Evolutionary conservation across 2,113 vertebrate species (phyloP), one percentile per base, ranked within the genome.

Genomic region (Oreocharis arfaki): DNA sequence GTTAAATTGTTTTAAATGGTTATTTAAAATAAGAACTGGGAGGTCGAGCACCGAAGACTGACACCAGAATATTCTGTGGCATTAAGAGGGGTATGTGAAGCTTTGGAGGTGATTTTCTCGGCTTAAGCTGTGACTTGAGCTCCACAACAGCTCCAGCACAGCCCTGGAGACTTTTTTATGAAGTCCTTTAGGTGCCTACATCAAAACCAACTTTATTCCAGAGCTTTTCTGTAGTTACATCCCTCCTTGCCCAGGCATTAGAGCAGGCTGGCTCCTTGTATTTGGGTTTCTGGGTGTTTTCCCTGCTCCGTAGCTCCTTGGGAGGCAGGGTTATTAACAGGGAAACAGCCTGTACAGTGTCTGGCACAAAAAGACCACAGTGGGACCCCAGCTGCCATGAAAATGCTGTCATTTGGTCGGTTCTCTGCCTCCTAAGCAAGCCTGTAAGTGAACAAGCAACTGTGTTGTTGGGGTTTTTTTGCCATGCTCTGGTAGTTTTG

Each of bases 41-140:
- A 42, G 8, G 6, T 17, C 0, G 7, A 28, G 27, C 15, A 1
- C 20, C 24, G 46, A 28, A 47, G 30, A 13, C 4, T 15, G 22
- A 5, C 9, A 7, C 39, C 10, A 3, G 3, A 6, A 6, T 16
- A 16, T 41, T 30, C 24, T 21, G 28, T 44, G 35, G 24, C 3
- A 22, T 52, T 47, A 39, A 46, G 67, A 46, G 11, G 28, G 22
- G 16, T 14, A 2, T 3, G 6, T 27, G 56, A 27, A 61, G 16
- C 21, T 56, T 35, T 71, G 33, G 69, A 37, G 65, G 13, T 69
- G 33, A 15, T 37, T 68, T 59, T 46, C 35, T 7, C 3, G 7
- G 15, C 49, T 28, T 12, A 21, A 83, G 27, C 77, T 57, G 23
- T 10, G 24, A 41, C 39, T 22, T 2, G 24, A 67, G 20, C 70